phyloP scores from a whole-genome alignment of 2,113 vertebrate genomes.

The Toxotes chatareus region DNA sequence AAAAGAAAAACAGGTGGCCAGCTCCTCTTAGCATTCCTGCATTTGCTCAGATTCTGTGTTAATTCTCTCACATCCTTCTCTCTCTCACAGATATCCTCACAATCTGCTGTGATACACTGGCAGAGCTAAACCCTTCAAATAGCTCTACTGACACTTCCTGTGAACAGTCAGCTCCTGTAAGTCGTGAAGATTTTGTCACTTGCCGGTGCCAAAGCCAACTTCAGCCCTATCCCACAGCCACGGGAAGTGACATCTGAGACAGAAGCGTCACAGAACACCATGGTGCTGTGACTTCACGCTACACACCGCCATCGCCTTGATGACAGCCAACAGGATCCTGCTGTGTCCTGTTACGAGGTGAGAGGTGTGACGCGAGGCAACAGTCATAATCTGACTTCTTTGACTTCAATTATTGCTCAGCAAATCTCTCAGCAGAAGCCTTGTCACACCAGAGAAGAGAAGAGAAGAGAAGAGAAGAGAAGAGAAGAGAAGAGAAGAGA shows the following conservation, averaged over 20 bases:
- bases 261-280: slow-evolving; percentile 31
- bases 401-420: slow-evolving; percentile 8
- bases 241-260: slow-evolving; percentile 37
- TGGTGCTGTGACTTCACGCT: slow-evolving; percentile 28
- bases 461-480: too few relatives aligned
- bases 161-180: not conserved
- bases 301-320: not conserved
- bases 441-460: not conserved
- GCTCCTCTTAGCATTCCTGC: not conserved
- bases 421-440: slow-evolving; percentile 9
- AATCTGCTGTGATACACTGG: not conserved
- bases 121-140: not conserved
- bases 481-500: too few relatives aligned
- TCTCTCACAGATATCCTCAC: slow-evolving; percentile 7
- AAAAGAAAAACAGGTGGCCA: slow-evolving; percentile 8
- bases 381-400: slow-evolving; percentile 40
- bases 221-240: not conserved
- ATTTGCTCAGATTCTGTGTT: not conserved
- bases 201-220: not conserved
- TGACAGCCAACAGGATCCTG: slow-evolving; percentile 23
- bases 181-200: slow-evolving; percentile 55
- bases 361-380: slow-evolving; percentile 29
- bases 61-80: not conserved
- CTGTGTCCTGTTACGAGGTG: slow-evolving; percentile 56
- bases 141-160: slow-evolving; percentile 27